phyloP scores from a whole-genome alignment of 2,888 invertebrate genomes.

The Ligdia adustata region DNA sequence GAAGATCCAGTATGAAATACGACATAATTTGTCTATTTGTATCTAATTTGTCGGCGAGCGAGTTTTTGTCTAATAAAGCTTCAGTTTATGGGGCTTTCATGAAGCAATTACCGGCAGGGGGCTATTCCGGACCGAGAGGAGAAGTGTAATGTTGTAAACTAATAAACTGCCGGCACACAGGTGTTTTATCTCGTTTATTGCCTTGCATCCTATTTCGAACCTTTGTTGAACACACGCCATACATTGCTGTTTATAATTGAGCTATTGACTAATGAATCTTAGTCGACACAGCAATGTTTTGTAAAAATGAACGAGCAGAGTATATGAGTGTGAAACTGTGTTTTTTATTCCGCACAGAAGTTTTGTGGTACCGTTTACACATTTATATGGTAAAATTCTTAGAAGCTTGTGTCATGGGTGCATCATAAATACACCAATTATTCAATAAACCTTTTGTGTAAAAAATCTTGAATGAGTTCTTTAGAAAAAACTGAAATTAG shows the following conservation, averaged over 20 bases:
- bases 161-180: constrained; percentile 74
- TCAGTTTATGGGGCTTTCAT: constrained; percentile 66
- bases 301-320: background rate
- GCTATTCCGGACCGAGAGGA: constrained; percentile 64
- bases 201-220: constrained; percentile 13
- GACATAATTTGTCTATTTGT: constrained; percentile 47
- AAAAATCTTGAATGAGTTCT: constrained; percentile 33
- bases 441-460: constrained; percentile 53
- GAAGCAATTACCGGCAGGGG: constrained; percentile 74
- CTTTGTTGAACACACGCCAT: constrained; percentile 1
- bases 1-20: constrained; percentile 25
- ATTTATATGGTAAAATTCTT: constrained; percentile 74
- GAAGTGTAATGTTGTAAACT: constrained; percentile 79
- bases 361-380: constrained; percentile 78
- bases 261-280: background rate
- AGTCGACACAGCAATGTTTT: constrained; percentile 42
- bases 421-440: constrained; percentile 59
- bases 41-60: constrained; percentile 53
- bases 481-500: constrained; percentile 4
- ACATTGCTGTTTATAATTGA: constrained; percentile 29
- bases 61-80: constrained; percentile 60
- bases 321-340: constrained; percentile 12
- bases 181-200: constrained; percentile 55
- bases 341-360: constrained; percentile 70
- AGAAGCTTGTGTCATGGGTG: constrained; percentile 64